phyloP scores from a whole-genome alignment of 2,113 vertebrate genomes.

The Vulpes vulpes region DNA sequence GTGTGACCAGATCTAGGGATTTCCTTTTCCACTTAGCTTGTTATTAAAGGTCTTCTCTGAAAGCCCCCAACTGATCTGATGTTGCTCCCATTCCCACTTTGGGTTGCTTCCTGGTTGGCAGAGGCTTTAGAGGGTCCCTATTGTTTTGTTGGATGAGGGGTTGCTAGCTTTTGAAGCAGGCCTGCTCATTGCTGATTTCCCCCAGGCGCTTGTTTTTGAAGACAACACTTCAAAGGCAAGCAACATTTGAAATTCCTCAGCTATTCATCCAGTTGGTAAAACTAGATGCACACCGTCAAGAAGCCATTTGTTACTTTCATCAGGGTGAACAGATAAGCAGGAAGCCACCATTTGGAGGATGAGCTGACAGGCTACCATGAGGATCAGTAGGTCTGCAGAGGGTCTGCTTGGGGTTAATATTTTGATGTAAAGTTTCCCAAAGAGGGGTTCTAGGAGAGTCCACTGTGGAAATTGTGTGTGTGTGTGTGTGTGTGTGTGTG shows the following conservation, averaged over 20 bases:
- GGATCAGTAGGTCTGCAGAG: background rate
- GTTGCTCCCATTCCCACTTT: background rate
- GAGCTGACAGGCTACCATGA: background rate
- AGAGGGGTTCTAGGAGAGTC: background rate
- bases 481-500: background rate
- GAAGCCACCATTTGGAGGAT: constrained; percentile 64
- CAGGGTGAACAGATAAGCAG: constrained; percentile 57
- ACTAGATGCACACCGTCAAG: constrained; percentile 15
- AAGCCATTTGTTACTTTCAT: constrained; percentile 75
- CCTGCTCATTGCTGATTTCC: constrained; percentile 69
- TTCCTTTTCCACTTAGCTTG: constrained; percentile 29
- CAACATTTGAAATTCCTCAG: constrained; percentile 58
- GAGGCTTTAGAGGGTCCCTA: constrained; percentile 30
- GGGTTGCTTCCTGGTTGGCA: constrained; percentile 39
- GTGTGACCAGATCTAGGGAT: background rate
- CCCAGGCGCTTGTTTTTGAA: constrained; percentile 74
- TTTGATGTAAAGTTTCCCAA: constrained; percentile 60
- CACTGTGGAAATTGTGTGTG: background rate
- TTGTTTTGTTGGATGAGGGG: constrained; percentile 49
- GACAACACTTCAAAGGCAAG: constrained; percentile 77
- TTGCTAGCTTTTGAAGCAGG: constrained; percentile 67
- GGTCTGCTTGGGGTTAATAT: background rate
- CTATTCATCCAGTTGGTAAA: constrained; percentile 39
- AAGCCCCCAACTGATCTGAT: background rate
- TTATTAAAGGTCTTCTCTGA: constrained; percentile 36